Evolutionary conservation across 2,797 vertebrate genomes (phyloP).

Genomic region (Pachyuromys duprasi): DNA sequence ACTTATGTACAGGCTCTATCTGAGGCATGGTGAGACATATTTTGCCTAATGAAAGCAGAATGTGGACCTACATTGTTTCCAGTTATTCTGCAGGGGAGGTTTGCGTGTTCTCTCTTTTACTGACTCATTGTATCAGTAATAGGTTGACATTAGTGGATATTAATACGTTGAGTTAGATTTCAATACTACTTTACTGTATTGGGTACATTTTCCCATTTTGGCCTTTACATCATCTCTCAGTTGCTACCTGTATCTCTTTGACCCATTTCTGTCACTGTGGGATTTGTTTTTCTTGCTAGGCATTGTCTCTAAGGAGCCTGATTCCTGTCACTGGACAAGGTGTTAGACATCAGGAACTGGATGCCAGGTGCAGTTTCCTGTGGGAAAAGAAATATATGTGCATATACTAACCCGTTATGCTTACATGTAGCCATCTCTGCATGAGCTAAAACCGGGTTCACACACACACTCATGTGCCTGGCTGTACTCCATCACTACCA

Average conservation of each 20-base stretch:
- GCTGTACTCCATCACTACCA: neutral
- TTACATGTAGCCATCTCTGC: neutral
- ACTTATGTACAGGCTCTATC: neutral
- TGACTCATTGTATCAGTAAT: neutral
- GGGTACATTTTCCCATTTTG: neutral
- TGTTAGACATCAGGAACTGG: neutral
- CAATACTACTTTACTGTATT: neutral
- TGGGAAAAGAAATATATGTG: slow-evolving; percentile 12
- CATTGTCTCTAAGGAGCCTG: neutral
- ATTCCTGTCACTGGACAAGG: neutral
- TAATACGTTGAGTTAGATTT: slow-evolving; percentile 39
- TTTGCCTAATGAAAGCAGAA: neutral
- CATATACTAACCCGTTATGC: neutral
- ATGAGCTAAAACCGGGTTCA: neutral
- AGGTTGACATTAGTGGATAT: neutral
- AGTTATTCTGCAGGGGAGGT: neutral
- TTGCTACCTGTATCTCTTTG: neutral
- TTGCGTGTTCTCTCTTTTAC: neutral
- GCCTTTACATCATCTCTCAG: neutral
- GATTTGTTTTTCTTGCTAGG: neutral
- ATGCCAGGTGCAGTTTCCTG: neutral
- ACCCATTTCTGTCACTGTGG: neutral
- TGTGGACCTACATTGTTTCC: neutral
- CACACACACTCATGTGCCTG: neutral
- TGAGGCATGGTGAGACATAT: neutral